A percentile compares a stretch with the other conserved stretches of the same genome.
phyloP scores from a whole-genome alignment of 2,797 vertebrate genomes.

The Centroberyx gerrardi region DNA sequence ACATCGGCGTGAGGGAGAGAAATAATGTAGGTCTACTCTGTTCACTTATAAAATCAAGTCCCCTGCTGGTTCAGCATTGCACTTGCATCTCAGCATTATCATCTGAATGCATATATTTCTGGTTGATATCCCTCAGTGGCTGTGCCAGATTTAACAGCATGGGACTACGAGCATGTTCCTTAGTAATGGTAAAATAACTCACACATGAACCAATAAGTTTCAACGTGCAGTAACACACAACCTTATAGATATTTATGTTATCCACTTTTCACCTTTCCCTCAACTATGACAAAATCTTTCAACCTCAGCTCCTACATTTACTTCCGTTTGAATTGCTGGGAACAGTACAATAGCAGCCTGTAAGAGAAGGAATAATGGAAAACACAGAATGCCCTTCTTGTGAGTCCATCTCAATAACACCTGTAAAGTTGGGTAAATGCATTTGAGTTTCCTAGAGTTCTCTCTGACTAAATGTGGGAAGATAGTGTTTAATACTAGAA shows the following conservation, averaged over 20 bases:
- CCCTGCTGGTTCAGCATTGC: constrained; percentile 35
- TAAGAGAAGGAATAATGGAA: constrained; percentile 22
- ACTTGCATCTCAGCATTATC: constrained; percentile 41
- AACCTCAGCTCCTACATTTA: constrained; percentile 25
- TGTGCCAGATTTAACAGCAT: constrained; percentile 27
- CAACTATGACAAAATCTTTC: constrained; percentile 2
- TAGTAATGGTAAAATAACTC: constrained; percentile 23
- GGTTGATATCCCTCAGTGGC: constrained; percentile 25
- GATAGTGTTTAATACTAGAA: constrained; percentile 76
- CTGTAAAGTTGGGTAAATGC: constrained; percentile 67
- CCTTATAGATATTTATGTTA: constrained; percentile 20
- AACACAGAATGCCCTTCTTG: constrained; percentile 44
- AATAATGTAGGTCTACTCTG: background rate
- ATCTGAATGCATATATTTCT: constrained; percentile 46
- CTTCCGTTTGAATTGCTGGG: constrained; percentile 16
- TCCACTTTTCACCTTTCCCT: constrained; percentile 7
- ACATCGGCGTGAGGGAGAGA: background rate
- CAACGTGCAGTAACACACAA: background rate
- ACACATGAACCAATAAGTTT: constrained; percentile 6
- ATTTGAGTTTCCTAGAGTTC: constrained; percentile 70
- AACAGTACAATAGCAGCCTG: constrained; percentile 27
- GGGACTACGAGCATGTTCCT: constrained; percentile 1
- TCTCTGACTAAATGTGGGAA: constrained; percentile 72
- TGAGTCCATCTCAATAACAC: constrained; percentile 62
- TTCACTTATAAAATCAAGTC: constrained; percentile 1